Conservation (phyloP, 2,888 invertebrate genomes). For the Thymelicus acteon region DNA sequence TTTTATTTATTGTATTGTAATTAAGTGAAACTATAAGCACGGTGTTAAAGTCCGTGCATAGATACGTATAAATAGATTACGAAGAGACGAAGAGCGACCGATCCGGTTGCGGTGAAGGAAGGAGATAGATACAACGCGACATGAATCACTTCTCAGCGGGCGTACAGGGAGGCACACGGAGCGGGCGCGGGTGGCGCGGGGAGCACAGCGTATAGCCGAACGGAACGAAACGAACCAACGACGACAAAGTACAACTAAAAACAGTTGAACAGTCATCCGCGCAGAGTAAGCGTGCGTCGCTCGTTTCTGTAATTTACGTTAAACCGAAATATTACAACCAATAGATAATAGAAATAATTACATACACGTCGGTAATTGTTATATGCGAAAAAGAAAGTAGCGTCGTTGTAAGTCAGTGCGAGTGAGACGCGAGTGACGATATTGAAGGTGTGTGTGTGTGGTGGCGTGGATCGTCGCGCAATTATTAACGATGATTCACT, state of each 20-base stretch:
- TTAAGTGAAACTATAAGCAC: slow-evolving; percentile 54
- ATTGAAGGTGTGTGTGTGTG: slow-evolving; percentile 74
- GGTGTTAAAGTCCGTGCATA: slow-evolving; percentile 79
- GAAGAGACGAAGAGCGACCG: slow-evolving; percentile 83
- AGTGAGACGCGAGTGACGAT: slow-evolving; percentile 69
- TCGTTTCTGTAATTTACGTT: slow-evolving; percentile 55
- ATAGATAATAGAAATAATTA: slow-evolving; percentile 60
- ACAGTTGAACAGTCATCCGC: slow-evolving; percentile 81
- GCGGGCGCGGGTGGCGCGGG: slow-evolving; percentile 66
- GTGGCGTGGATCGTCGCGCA: slow-evolving; percentile 82
- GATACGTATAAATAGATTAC: slow-evolving; percentile 83
- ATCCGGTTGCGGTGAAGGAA: slow-evolving; percentile 84
- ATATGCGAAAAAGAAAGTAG: slow-evolving; percentile 55
- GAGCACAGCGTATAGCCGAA: slow-evolving; percentile 61
- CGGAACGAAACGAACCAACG: slow-evolving; percentile 76
- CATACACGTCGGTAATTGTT: slow-evolving; percentile 54
- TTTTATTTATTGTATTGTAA: slow-evolving; percentile 41
- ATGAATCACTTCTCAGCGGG: slow-evolving; percentile 83
- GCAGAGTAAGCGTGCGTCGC: slow-evolving; percentile 70
- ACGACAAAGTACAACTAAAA: slow-evolving; percentile 73
- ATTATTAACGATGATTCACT: slow-evolving; percentile 85
- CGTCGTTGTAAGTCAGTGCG: slow-evolving; percentile 50
- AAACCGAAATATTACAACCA: slow-evolving; percentile 56
- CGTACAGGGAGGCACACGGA: slow-evolving; percentile 66
- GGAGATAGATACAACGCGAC: slow-evolving; percentile 84